Evolutionary conservation across 1,140 invertebrate genomes (phyloP).

Genomic region (Spodoptera litura): DNA sequence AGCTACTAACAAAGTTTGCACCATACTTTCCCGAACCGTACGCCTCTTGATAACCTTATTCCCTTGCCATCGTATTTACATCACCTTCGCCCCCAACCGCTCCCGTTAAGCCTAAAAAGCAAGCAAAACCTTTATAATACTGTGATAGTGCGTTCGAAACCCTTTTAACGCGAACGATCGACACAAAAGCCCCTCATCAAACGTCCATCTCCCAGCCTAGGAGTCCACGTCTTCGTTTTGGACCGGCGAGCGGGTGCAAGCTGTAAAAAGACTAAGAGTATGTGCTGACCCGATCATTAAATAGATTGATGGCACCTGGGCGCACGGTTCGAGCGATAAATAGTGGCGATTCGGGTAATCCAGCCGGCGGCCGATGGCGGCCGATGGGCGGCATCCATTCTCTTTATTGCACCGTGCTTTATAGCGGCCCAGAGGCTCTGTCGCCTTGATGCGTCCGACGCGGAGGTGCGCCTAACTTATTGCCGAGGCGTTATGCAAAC

Average conservation of each 20-base stretch:
- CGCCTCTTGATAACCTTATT: slow-evolving; percentile 7
- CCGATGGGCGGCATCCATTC: slow-evolving; percentile 85
- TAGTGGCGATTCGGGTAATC: slow-evolving; percentile 85
- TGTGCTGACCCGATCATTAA: slow-evolving; percentile 86
- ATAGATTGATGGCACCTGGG: slow-evolving; percentile 85
- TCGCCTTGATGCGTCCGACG: slow-evolving; percentile 78
- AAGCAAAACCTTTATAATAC: slow-evolving; percentile 54
- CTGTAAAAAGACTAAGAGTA: slow-evolving; percentile 81
- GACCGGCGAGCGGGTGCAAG: slow-evolving; percentile 57
- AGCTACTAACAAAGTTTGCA: background rate
- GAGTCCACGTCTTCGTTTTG: slow-evolving; percentile 75
- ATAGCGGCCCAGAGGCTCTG: slow-evolving; percentile 70
- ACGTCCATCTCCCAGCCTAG: slow-evolving; percentile 78
- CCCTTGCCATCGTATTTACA: slow-evolving; percentile 9
- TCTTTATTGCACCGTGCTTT: slow-evolving; percentile 85
- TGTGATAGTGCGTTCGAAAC: slow-evolving; percentile 73
- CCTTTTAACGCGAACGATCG: slow-evolving; percentile 80
- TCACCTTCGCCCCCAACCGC: slow-evolving; percentile 27
- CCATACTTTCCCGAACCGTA: background rate
- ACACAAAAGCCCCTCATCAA: slow-evolving; percentile 84
- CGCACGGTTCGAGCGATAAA: slow-evolving; percentile 84
- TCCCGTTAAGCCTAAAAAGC: slow-evolving; percentile 55
- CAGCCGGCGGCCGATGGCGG: slow-evolving; percentile 75
- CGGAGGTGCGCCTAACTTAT: slow-evolving; percentile 76
- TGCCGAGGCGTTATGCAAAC: slow-evolving; percentile 62